Percentiles rank a stretch among this genome's conserved stretches.
Evolutionary conservation across 2,888 invertebrate genomes (phyloP).

Genomic region (Icerya purchasi): DNA sequence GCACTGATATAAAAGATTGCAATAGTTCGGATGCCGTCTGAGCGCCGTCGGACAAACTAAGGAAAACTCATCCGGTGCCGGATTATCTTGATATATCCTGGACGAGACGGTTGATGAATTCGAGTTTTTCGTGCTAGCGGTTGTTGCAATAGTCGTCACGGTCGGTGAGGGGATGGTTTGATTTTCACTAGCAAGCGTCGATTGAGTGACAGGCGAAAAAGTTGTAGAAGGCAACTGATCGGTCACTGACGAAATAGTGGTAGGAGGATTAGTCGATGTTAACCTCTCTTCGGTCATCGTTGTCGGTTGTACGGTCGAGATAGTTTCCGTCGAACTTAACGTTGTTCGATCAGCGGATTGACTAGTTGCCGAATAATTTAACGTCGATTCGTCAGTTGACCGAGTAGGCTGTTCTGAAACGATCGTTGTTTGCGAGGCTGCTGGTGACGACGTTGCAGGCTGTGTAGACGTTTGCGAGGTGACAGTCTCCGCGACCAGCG

Average conservation of each 20-base stretch:
- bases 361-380: conserved; percentile 11
- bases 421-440: conserved; percentile 10
- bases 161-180: conserved; percentile 12
- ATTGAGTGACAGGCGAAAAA: no score
- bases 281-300: no score
- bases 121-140: conserved; percentile 17
- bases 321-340: conserved; percentile 11
- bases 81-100: conserved; percentile 27
- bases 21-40: conserved; percentile 57
- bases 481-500: conserved; percentile 8
- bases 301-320: no score
- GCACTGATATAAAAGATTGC: conserved; percentile 67
- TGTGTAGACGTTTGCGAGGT: conserved; percentile 12
- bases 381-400: conserved; percentile 12
- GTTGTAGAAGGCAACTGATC: no score
- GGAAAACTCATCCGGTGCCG: conserved; percentile 45
- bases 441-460: conserved; percentile 12
- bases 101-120: conserved; percentile 11
- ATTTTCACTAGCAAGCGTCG: conserved; percentile 13
- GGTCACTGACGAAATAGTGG: conserved; percentile 11
- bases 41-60: conserved; percentile 65
- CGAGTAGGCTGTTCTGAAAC: conserved; percentile 12
- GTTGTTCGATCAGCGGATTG: conserved; percentile 12
- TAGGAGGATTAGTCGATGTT: conserved; percentile 12
- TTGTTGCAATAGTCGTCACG: conserved; percentile 14